Percentiles rank a stretch among this genome's conserved stretches.
Evolutionary conservation across 1,140 invertebrate genomes (phyloP).

Genomic region (Lysiphlebus fabarum): DNA sequence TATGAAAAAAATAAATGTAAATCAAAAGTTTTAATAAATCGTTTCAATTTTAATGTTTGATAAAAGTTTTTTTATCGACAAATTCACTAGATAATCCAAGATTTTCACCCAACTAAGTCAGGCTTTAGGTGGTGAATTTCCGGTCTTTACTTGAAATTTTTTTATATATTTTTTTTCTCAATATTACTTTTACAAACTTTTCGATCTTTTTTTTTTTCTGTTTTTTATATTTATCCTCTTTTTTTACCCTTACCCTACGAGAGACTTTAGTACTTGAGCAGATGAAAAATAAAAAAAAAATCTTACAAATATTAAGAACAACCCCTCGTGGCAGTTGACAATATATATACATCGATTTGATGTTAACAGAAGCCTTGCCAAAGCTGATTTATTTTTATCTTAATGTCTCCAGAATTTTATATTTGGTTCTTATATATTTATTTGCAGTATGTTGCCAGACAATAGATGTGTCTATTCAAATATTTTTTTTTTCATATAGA

Average conservation of each 20-base stretch:
- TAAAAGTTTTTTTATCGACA: conserved; percentile 3
- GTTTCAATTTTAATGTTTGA: no score
- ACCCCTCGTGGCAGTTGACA: conserved; percentile 32
- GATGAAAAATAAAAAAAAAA: conserved; percentile 32
- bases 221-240: conserved; percentile 11
- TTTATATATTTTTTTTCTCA: conserved; percentile 16
- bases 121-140: conserved; percentile 26
- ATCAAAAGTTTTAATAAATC: no score
- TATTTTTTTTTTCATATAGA: no score
- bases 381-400: conserved; percentile 47
- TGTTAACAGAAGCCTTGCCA: conserved; percentile 35
- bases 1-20: no score
- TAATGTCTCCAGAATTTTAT: conserved; percentile 31
- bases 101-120: conserved; percentile 31
- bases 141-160: conserved; percentile 25
- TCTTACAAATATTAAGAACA: conserved; percentile 50
- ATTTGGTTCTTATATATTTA: conserved; percentile 10
- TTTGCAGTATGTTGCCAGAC: no score
- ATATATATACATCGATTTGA: conserved; percentile 19
- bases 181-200: not conserved
- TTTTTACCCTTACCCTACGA: conserved; percentile 17
- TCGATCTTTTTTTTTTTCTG: conserved; percentile 10
- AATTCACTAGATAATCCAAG: conserved; percentile 28
- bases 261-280: conserved; percentile 14
- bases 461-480: no score